A percentile compares a stretch with the other conserved stretches of the same genome.
phyloP scores from a whole-genome alignment of 2,888 invertebrate genomes.

The Poecilobothrus nobilitatus region DNA sequence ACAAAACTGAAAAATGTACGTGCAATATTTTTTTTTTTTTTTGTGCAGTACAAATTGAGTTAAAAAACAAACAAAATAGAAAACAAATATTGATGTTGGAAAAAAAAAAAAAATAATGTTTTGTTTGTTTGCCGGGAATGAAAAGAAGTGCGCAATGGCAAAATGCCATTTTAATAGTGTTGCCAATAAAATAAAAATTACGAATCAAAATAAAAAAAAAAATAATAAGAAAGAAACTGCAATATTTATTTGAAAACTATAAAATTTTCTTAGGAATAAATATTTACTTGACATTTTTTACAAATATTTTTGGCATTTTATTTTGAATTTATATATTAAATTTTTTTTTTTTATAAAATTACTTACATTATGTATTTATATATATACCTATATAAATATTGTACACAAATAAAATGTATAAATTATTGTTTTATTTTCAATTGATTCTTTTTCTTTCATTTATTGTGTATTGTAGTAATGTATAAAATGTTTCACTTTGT shows the following conservation, averaged over 20 bases:
- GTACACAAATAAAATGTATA: no score
- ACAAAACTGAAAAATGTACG: neutral
- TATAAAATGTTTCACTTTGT: no score
- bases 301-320: neutral
- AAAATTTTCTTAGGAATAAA: neutral
- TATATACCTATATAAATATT: no score
- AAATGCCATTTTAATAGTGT: conserved; percentile 4
- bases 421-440: no score
- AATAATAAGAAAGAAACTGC: neutral
- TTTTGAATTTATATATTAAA: neutral
- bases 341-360: no score
- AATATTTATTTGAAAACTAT: conserved; percentile 4
- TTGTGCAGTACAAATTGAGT: neutral
- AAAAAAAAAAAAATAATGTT: neutral
- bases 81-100: neutral
- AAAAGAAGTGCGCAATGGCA: neutral
- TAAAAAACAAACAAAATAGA: neutral
- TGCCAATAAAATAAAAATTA: neutral
- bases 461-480: no score
- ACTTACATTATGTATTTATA: no score
- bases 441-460: no score
- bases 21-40: no score
- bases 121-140: neutral
- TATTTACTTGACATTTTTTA: conserved; percentile 1
- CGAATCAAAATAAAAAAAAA: neutral